phyloP scores from a whole-genome alignment of 2,888 invertebrate genomes.

The Lamellibrachia columna region DNA sequence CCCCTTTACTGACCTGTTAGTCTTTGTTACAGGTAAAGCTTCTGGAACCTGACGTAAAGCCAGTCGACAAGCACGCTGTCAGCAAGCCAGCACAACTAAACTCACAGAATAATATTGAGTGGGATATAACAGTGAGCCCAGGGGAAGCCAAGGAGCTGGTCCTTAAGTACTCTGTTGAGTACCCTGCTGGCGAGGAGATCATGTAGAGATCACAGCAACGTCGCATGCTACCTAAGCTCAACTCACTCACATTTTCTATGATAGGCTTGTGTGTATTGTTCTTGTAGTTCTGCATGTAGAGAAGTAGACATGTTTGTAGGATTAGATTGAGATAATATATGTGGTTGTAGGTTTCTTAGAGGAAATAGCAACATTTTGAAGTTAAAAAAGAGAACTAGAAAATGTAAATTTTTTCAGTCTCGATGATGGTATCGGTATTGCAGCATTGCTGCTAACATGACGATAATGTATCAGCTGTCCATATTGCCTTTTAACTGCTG shows the following conservation, averaged over 20 bases:
- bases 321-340: neutral
- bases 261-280: neutral
- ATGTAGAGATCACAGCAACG: neutral
- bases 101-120: slow-evolving; percentile 53
- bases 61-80: slow-evolving; percentile 48
- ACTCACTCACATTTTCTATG: neutral
- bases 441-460: neutral
- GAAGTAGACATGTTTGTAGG: neutral
- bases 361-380: neutral
- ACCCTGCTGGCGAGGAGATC: slow-evolving; percentile 47
- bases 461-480: neutral
- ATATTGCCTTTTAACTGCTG: neutral
- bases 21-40: slow-evolving; percentile 46
- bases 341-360: neutral
- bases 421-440: neutral
- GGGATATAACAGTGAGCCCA: slow-evolving; percentile 49
- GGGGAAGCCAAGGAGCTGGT: slow-evolving; percentile 46
- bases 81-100: slow-evolving; percentile 46
- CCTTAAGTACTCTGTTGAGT: slow-evolving; percentile 53
- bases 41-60: slow-evolving; percentile 48
- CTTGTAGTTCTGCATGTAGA: neutral
- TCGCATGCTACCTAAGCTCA: neutral
- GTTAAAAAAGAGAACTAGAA: neutral
- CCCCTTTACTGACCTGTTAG: neutral
- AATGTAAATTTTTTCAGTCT: neutral